These are phyloP conservation scores for Smittia aterrima DNA, from an alignment of 2,888 invertebrate genomes.

Conservation along the genomic window DNA sequence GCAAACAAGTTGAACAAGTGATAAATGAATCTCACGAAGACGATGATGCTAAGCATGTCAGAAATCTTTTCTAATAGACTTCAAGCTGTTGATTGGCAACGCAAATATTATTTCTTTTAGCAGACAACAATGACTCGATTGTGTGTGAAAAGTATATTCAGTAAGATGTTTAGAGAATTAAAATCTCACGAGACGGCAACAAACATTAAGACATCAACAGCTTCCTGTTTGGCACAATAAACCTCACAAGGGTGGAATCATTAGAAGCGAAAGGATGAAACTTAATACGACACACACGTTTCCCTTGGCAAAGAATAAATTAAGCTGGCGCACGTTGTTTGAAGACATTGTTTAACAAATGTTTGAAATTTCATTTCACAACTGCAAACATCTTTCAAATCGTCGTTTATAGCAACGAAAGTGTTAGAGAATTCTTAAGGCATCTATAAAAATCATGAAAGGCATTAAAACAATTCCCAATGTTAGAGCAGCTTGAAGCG, in stretches of 20 bases:
- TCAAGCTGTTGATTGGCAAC: constrained; percentile 3
- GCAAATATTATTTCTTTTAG: constrained; percentile 1
- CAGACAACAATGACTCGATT: background rate
- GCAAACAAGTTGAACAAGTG: constrained; percentile 1
- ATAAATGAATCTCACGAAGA: background rate
- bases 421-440: background rate
- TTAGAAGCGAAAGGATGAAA: background rate
- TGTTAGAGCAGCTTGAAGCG: background rate
- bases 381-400: constrained; percentile 1
- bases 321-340: background rate
- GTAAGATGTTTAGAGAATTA: background rate
- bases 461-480: constrained; percentile 4
- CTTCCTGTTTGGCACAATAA: background rate
- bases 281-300: background rate
- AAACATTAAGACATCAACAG: constrained; percentile 19
- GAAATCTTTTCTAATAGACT: background rate
- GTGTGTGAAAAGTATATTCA: background rate
- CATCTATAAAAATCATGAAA: constrained; percentile 16
- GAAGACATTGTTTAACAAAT: constrained; percentile 17
- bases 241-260: background rate
- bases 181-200: background rate
- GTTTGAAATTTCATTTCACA: constrained; percentile 10
- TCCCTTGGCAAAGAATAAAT: background rate
- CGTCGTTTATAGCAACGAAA: background rate
- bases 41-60: background rate